Evolutionary conservation across 2,113 vertebrate genomes (phyloP), one percentile per base, ranked within the genome.

Genomic region (Antigone vipio): DNA sequence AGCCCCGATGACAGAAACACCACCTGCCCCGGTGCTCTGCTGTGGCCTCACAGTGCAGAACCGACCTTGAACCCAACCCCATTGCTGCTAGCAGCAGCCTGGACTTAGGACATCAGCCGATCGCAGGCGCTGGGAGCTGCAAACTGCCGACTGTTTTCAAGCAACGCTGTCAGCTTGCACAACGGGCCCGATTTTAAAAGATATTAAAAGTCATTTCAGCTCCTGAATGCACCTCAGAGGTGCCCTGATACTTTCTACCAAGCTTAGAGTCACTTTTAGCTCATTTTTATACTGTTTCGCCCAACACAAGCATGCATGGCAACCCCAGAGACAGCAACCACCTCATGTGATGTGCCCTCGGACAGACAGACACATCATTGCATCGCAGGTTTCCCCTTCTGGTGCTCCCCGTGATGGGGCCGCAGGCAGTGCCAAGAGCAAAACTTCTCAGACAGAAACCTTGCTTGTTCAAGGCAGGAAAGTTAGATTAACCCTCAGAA

Each of bases 291-390:
- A 23, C 16, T 3, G 1, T n/a, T 75, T 44, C 60, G 74, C 32
- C 69, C 38, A 30, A 15, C 22, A 64, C 27, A 58, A 64, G 30
- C n/a, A 20, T 5, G 29, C 45, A 24, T 0, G 24, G 24, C 7
- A 55, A 9, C 32, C 22, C 44, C 55, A 13, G 49, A 47, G 72
- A 32, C 26, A 52, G 38, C 60, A 14, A 6, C 34, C 38, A n/a
- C 18, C 42, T 47, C 47, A 9, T 1, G 13, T 49, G 29, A 19
- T 1, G 0, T 18, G 49, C 22, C 35, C 66, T 67, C 1, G 1
- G 78, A 53, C 73, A 77, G 52, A 44, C 9, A 5, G 73, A 47
- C 72, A 26, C 30, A 32, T 3, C 23, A 3, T 1, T 29, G 40
- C 18, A 9, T 23, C 4, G 0, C 45, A 15, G 26, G 4, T n/a